These are phyloP conservation scores for Lydus trimaculatus DNA, from an alignment of 2,888 invertebrate species.

Conservation along the genomic window DNA sequence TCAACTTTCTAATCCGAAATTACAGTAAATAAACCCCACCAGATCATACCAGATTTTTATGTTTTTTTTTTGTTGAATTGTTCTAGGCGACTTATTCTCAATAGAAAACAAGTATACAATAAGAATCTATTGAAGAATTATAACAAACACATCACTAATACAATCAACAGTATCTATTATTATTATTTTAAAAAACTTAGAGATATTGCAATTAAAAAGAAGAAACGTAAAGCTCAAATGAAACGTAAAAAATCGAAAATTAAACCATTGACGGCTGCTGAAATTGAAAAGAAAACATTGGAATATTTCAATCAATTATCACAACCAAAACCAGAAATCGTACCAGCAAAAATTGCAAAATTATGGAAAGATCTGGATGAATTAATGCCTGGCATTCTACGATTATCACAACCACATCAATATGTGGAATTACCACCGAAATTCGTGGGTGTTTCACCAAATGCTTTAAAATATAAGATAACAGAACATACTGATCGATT, in stretches of 20 bases:
- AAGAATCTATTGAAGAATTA: background rate
- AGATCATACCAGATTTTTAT: background rate
- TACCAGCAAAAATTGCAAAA: background rate
- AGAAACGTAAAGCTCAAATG: background rate
- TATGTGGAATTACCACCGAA: background rate
- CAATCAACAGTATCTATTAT: background rate
- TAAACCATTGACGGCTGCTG: background rate
- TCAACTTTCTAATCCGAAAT: background rate
- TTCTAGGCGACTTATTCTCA: background rate
- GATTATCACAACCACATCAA: background rate
- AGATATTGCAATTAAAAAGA: background rate
- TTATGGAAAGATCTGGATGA: background rate
- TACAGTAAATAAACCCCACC: background rate
- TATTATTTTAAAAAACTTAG: background rate
- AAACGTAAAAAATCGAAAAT: background rate
- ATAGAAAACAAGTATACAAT: background rate
- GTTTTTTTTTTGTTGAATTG: background rate
- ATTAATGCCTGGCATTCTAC: background rate
- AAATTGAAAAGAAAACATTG: background rate
- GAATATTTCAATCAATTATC: background rate
- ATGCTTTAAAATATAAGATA: background rate
- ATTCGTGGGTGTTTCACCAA: background rate
- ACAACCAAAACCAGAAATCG: background rate
- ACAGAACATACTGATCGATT: background rate
- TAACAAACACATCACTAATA: background rate